These are phyloP conservation scores for Phoronis australis DNA, from an alignment of 2,888 invertebrate species.

Conservation along the genomic window DNA sequence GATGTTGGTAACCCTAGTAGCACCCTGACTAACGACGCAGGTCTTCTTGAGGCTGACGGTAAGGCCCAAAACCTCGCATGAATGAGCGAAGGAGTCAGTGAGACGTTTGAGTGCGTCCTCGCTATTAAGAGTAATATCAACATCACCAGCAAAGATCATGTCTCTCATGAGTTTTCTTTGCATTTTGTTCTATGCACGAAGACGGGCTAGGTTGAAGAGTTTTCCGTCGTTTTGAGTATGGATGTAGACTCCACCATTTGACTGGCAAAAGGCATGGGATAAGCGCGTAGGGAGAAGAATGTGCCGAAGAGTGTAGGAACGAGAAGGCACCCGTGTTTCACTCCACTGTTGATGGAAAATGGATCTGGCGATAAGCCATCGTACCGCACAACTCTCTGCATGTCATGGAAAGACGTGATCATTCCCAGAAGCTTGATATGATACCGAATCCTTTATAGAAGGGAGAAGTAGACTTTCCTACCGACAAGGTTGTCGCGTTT, in stretches of 20 bases:
- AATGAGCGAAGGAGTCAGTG: slow-evolving; percentile 4
- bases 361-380: slow-evolving; percentile 4
- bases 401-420: slow-evolving; percentile 13
- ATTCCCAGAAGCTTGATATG: slow-evolving; percentile 9
- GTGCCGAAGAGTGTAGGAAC: slow-evolving; percentile 9
- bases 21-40: neutral
- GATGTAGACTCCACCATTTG: slow-evolving; percentile 4
- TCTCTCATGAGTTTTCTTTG: slow-evolving; percentile 9
- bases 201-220: neutral
- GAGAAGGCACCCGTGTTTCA: slow-evolving; percentile 5
- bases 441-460: slow-evolving; percentile 10
- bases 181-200: no score
- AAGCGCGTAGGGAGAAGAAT: slow-evolving; percentile 10
- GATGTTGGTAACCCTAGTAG: neutral
- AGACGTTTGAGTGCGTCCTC: no score
- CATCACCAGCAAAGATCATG: slow-evolving; percentile 9
- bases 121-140: no score
- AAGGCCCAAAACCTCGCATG: slow-evolving; percentile 4
- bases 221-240: slow-evolving; percentile 3
- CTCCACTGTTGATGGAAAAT: no score
- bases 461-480: slow-evolving; percentile 10
- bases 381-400: slow-evolving; percentile 8
- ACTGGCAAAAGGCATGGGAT: slow-evolving; percentile 3
- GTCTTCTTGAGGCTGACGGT: slow-evolving; percentile 10
- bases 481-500: slow-evolving; percentile 11